Percentiles rank a stretch among this genome's conserved stretches.
These are phyloP conservation scores for Sylvilagus bachmani DNA, from an alignment of 2,113 vertebrate genomes.

Conservation along the genomic window DNA sequence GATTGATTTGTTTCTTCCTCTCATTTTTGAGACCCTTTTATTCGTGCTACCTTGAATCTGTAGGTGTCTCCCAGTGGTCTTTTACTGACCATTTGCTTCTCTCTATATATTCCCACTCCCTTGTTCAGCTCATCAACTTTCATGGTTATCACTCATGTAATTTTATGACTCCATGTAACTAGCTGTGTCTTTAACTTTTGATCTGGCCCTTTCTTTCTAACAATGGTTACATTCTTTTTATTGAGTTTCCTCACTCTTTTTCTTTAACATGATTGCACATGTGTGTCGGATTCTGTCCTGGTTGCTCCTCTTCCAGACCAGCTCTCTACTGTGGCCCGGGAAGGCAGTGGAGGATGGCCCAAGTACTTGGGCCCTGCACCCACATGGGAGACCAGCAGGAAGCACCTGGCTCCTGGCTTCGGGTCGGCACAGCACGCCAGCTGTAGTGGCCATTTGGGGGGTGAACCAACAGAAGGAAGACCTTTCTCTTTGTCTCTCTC, in stretches of 20 bases:
- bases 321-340: no score
- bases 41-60: background rate
- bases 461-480: no score
- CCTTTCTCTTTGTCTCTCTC: no score
- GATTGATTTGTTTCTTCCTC: background rate
- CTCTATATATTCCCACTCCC: background rate
- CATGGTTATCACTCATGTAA: background rate
- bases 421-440: no score
- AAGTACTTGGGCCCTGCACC: no score
- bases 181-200: background rate
- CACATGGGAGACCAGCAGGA: no score
- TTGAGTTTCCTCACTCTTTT: background rate
- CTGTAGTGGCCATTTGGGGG: no score
- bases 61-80: background rate
- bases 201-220: background rate
- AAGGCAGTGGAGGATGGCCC: no score
- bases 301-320: no score
- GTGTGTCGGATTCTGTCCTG: no score
- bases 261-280: background rate
- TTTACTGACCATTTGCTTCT: background rate
- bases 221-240: background rate
- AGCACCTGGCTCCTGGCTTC: no score
- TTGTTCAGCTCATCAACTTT: conserved; percentile 37
- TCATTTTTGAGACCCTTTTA: background rate
- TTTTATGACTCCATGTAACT: conserved; percentile 6